Evolutionary conservation across 23 tunicate species (phyloP).

Genomic region (Ciona savignyi): DNA sequence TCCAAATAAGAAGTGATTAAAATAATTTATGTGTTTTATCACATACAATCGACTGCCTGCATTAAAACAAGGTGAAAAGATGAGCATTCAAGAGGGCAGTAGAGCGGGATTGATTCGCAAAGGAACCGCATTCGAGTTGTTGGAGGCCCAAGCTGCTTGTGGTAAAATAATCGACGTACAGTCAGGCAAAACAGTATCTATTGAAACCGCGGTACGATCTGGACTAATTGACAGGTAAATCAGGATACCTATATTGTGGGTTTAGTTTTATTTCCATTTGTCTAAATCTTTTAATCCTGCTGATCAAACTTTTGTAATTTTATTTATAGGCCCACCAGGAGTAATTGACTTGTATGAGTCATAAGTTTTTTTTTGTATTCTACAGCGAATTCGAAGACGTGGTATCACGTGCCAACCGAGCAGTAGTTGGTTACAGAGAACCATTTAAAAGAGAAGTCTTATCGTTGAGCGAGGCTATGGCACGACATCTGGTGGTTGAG

Average conservation of each 20-base stretch:
- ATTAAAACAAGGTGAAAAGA: conserved; percentile 91
- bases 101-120: conserved; percentile 66
- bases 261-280: no score
- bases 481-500: conserved; percentile 81
- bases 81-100: conserved; percentile 83
- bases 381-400: conserved; percentile 85
- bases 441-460: conserved; percentile 81
- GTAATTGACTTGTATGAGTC: no score
- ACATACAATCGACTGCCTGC: no score
- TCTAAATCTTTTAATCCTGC: no score
- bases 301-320: no score
- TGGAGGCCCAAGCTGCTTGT: conserved; percentile 98
- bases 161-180: conserved; percentile 96
- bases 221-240: conserved; percentile 79
- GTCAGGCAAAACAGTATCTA: conserved; percentile 67
- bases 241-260: background rate
- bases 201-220: conserved; percentile 78
- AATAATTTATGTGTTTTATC: no score
- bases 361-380: conserved; percentile 2
- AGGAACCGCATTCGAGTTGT: conserved; percentile 90
- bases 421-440: conserved; percentile 94
- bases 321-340: no score
- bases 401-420: conserved; percentile 80
- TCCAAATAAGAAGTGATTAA: no score
- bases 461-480: conserved; percentile 87